phyloP scores from a whole-genome alignment of 2,888 invertebrate genomes.

The Acanthacorydalis orientalis region DNA sequence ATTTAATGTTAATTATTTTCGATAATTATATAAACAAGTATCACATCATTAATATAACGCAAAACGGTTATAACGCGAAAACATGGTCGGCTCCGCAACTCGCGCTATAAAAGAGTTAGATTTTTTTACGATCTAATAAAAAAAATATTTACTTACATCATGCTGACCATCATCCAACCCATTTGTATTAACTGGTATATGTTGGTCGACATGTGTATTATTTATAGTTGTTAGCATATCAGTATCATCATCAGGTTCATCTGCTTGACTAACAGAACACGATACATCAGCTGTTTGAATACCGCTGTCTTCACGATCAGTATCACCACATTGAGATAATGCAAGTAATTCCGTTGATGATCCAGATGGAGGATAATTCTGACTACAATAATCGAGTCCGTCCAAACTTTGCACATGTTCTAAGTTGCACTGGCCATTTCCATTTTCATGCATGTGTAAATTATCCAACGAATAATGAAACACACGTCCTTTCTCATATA shows the following conservation, averaged over 20 bases:
- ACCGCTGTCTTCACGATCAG: slow-evolving; percentile 61
- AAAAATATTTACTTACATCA: slow-evolving; percentile 4
- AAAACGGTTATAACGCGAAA: too few species aligned
- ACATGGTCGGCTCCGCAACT: too few species aligned
- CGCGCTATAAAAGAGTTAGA: too few species aligned
- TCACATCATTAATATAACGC: too few species aligned
- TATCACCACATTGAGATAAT: slow-evolving; percentile 33
- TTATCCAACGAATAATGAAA: slow-evolving; percentile 37
- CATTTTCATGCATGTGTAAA: slow-evolving; percentile 39
- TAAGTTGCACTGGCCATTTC: slow-evolving; percentile 32
- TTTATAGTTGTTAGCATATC: slow-evolving; percentile 19
- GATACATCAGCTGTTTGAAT: slow-evolving; percentile 67
- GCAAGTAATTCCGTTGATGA: slow-evolving; percentile 41
- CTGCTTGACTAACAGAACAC: slow-evolving; percentile 54
- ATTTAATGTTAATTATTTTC: too few species aligned
- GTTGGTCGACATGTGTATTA: slow-evolving; percentile 7
- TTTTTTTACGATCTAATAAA: neutral
- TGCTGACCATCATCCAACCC: neutral
- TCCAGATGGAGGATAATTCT: slow-evolving; percentile 32
- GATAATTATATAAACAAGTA: too few species aligned
- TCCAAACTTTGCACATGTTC: slow-evolving; percentile 47
- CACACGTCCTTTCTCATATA: slow-evolving; percentile 13
- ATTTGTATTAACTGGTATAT: neutral
- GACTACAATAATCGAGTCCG: slow-evolving; percentile 32
- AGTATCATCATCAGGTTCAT: slow-evolving; percentile 44